Evolutionary conservation across 1,140 invertebrate genomes (phyloP), one percentile per base, ranked within the genome.

Genomic region (Magallana angulata): DNA sequence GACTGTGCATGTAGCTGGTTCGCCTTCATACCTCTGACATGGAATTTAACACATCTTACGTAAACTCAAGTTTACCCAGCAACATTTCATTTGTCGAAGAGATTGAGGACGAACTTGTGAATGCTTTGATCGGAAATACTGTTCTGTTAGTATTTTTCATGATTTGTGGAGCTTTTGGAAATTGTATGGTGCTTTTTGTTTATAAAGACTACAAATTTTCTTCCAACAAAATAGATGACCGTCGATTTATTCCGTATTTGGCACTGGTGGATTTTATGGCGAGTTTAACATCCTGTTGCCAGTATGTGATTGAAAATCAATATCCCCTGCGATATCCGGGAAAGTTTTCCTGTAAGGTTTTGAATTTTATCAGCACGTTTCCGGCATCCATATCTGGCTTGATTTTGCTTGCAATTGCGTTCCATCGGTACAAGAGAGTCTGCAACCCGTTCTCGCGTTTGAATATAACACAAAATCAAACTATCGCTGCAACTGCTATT

Each of bases 171-270:
- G 8, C 68, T 12, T 76, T 76, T 76, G 68, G 68, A 11, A 76
- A 76, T 12, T 76, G 68, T 30, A 30, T 76, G 68, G 68, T 76
- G 68, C 68, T 76, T 5, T 76, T 30, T 30, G 68, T 76, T 30
- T 76, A 76, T 12, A 76, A 76, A 76, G 68, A 76, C 24, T 76
- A 76, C 68, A 76, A 76, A 30, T 76, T 76, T 24, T 76, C 68
- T 24, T 76, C 68, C 24, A 76, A 30, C 68, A 76, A 76, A 30
- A 5, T 76, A 12, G 68, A 76, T 12, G 68, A 76, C 24, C 68
- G 68, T 30, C 68, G 68, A 12, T 76, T 76, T 12, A 76, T 76
- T 48, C 68, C 68, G 7, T 76, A 76, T 30, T 30, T 76, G 68
- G 68, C 68, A 36, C 18, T 76, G 24, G 36, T 76, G 68, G 68